A percentile compares a stretch with the other conserved stretches of the same genome.
Conservation (phyloP, 2,888 invertebrate genomes). For the Abrostola tripartita region DNA sequence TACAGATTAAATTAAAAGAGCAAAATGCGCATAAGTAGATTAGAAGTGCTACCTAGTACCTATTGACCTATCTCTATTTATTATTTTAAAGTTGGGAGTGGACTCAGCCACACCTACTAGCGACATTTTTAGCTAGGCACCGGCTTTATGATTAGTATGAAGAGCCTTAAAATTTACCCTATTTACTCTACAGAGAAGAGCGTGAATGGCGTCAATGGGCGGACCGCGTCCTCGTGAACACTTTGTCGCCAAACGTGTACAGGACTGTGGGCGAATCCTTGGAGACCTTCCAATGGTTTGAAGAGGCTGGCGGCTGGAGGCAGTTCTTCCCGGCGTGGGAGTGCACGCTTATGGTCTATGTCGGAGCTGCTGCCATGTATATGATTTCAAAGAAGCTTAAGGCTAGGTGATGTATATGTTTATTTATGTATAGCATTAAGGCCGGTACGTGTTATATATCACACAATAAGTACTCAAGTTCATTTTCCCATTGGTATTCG, state of each 20-base stretch:
- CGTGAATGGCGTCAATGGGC: slow-evolving; percentile 99
- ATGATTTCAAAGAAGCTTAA: slow-evolving; percentile 96
- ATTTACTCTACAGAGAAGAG: slow-evolving; percentile 96
- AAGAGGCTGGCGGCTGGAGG: slow-evolving; percentile 97
- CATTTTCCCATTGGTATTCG: no score
- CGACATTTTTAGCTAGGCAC: no score
- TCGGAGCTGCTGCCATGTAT: slow-evolving; percentile 98
- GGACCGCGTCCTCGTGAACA: slow-evolving; percentile 96
- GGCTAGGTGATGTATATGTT: slow-evolving; percentile 88
- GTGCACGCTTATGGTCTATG: slow-evolving; percentile 94
- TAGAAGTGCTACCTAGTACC: no score
- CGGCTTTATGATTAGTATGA: no score
- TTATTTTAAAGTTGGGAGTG: no score
- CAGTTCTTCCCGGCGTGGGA: slow-evolving; percentile 96
- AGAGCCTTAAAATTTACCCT: no score
- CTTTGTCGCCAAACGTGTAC: slow-evolving; percentile 98
- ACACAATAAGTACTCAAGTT: no score
- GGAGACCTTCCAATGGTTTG: slow-evolving; percentile 98
- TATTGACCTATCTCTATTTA: no score
- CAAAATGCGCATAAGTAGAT: no score
- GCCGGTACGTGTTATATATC: neutral
- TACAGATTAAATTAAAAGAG: no score
- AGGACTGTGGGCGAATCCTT: slow-evolving; percentile 94
- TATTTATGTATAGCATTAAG: neutral
- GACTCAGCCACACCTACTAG: no score